Conservation (phyloP, 2,113 vertebrate genomes). For the Spheniscus mendiculus region DNA sequence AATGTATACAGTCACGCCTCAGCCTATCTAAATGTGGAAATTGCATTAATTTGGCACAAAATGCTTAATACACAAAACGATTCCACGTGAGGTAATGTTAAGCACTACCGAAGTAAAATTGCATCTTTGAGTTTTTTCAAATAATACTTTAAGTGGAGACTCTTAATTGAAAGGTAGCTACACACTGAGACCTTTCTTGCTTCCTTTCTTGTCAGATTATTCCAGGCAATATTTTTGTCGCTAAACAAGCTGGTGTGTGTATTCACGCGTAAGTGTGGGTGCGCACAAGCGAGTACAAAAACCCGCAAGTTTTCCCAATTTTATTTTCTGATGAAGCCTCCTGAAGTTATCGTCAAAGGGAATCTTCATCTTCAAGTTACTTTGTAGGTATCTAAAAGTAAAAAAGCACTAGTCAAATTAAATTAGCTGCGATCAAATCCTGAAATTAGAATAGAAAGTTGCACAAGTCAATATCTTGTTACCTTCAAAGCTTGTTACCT, state of each 20-base stretch:
- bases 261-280: not conserved
- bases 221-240: not conserved
- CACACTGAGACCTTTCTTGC: not conserved
- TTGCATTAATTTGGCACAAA: not conserved
- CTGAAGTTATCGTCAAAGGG: not conserved
- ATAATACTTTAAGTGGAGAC: not conserved
- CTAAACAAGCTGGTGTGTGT: not conserved
- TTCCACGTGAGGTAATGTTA: fast-evolving
- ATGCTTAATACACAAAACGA: not conserved
- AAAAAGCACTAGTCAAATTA: constrained; percentile 66
- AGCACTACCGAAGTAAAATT: not conserved
- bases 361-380: constrained; percentile 24
- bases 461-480: constrained; percentile 70
- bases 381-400: not conserved
- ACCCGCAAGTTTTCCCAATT: not conserved
- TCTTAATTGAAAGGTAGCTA: not conserved
- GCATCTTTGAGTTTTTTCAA: not conserved
- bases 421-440: constrained; percentile 65
- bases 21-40: not conserved
- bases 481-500: constrained; percentile 70
- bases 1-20: not conserved
- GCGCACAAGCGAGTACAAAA: not conserved
- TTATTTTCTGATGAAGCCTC: not conserved
- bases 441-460: constrained; percentile 68
- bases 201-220: not conserved